Base-by-base conservation (phyloP, 2,113 vertebrate species). In the Triplophysa rosa region DNA sequence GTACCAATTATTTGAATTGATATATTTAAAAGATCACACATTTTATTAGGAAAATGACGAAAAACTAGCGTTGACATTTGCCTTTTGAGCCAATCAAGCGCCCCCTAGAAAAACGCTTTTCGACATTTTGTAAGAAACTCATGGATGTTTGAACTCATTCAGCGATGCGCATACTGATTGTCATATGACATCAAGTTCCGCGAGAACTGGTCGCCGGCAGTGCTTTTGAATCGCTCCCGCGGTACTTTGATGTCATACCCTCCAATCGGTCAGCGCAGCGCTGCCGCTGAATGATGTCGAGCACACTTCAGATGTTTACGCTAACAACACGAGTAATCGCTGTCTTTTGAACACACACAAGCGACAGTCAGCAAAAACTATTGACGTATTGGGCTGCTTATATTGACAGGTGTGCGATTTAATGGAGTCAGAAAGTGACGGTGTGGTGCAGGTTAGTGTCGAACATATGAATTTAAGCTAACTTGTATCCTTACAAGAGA, bases 401-500 rank as follows among this genome's bases (percentile, higher is more conserved):
- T 10, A 26, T 17, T 74, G 70, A 61, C 40, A 45, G 40, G 8
- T 47, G 4, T 62, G 37, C 71, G 58, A 63, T 63, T 24, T 19
- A 62, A 74, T 74, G 71, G 71, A 74, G 58, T 47, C 71, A 47
- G 71, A 74, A 74, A 63, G 40, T 74, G 40, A 58, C 14, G 58
- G 59, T 74, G 71, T 49, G 71, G 71, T 11, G 40, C 71, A 74
- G 71, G 71, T 74, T 47, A 74, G 71, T 74, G 40, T 16, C 40
- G 14, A 62, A 63, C 14, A 4, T 54, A 23, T 45, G 40, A n/a
- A 58, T 58, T 62, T 62, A 1, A 33, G 4, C 33, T 37, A 37
- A 37, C 6, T 61, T 4, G 26, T 21, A 12, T 63, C 17, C 17
- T 11, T 5, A 42, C n/a, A 54, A 7, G 19, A 21, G 6, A 21